Evolutionary conservation across 2,888 invertebrate genomes (phyloP), one percentile per base, ranked within the genome.

Genomic region (Chaetogeoica ovagalla): DNA sequence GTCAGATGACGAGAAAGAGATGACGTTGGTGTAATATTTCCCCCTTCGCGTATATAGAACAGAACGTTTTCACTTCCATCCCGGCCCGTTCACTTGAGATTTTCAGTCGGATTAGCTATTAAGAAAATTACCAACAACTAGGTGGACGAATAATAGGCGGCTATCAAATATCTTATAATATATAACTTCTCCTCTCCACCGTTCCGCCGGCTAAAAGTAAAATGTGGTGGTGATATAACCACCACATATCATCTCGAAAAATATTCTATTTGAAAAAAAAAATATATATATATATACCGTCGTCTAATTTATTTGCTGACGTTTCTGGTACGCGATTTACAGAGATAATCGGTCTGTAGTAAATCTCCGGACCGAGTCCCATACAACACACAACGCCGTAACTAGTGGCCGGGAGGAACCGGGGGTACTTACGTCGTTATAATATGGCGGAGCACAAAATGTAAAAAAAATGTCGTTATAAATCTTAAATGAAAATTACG

Each of bases 61-160:
- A 13, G 55, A 70, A 57, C 11, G 65, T 65, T 74, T 65, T 74
- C 57, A 39, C 65, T 57, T 74, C n/a, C 60, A 11, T 63, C 17
- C n/a, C 17, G n/a, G 43, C 19, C 37, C 37, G 48, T 62, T 30
- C 62, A 55, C 37, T 30, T 15, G 23, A n/a, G 37, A 2, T 43
- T 52, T 63, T 55, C 52, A 9, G 52, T 55, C 63, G 63, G 62
- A 21, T 4, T 13, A 13, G 65, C 65, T 66, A 74, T 74, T 74
- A 74, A 74, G 65, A 74, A n/a, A 74, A 74, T 74, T 74, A 74
- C 74, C 39, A 43, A 37, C 19, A 57, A 57, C 74, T 63, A 73
- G 62, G 74, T 65, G 74, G 65, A 23, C 21, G 65, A 57, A 74
- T 65, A 57, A 74, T 74, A 57, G 74, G 23, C 65, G 65, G 23